Percentiles rank a stretch among this genome's conserved stretches.
These are phyloP conservation scores for Sitta europaea DNA, from an alignment of 2,113 vertebrate genomes.

Conservation along the genomic window DNA sequence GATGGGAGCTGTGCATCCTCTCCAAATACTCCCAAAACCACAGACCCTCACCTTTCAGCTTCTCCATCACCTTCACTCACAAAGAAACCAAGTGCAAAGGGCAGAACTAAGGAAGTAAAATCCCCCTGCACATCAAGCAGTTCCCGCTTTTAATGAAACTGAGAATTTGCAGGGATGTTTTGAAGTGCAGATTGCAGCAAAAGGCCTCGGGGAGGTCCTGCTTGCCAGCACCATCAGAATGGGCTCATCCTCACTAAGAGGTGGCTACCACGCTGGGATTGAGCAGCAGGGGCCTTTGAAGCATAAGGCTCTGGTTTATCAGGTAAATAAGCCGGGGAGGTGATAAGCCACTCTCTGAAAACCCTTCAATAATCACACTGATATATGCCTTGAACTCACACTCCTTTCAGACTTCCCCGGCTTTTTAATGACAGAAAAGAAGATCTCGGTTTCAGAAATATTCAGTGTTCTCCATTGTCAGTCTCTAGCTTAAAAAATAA, in stretches of 20 bases:
- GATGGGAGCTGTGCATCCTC: accelerated
- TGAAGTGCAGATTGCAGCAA: background rate
- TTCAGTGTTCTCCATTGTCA: slow-evolving; percentile 26
- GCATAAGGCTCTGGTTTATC: background rate
- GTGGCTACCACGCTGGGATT: accelerated
- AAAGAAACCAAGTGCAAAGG: background rate
- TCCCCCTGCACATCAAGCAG: background rate
- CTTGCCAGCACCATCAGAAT: background rate
- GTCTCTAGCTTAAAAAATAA: slow-evolving; percentile 41
- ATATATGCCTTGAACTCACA: background rate
- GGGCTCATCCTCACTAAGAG: background rate
- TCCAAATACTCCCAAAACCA: background rate
- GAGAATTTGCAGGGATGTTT: background rate
- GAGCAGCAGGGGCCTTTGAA: background rate
- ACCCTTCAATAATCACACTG: background rate
- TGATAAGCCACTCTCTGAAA: slow-evolving; percentile 38
- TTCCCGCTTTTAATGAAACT: background rate
- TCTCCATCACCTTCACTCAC: background rate
- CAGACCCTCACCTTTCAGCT: background rate
- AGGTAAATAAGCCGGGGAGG: slow-evolving; percentile 2
- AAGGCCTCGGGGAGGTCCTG: background rate
- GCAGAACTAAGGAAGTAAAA: background rate
- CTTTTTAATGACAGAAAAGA: slow-evolving; percentile 52
- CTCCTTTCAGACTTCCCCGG: background rate
- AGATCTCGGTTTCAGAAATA: background rate